phyloP scores from a whole-genome alignment of 2,797 vertebrate species.

The Crax fasciolata region DNA sequence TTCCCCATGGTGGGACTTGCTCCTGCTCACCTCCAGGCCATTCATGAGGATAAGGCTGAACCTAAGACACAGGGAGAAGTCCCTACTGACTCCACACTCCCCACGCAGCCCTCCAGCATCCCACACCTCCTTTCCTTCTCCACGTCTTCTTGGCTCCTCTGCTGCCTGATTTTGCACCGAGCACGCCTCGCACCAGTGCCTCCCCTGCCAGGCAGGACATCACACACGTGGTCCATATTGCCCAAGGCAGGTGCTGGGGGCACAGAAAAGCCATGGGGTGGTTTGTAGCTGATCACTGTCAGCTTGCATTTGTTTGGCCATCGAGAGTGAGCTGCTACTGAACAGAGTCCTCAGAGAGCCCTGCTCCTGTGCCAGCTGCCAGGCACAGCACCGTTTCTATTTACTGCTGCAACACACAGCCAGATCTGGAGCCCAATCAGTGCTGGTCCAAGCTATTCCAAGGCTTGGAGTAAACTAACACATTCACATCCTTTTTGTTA shows the following conservation, averaged over 20 bases:
- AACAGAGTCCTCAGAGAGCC: neutral
- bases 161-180: neutral
- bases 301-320: neutral
- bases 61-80: neutral
- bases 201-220: neutral
- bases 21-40: neutral
- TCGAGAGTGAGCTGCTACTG: neutral
- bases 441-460: neutral
- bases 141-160: neutral
- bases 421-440: neutral
- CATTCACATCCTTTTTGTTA: neutral
- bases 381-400: neutral
- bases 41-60: neutral
- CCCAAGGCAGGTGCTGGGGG: neutral
- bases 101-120: neutral
- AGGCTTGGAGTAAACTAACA: neutral
- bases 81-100: neutral
- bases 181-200: neutral
- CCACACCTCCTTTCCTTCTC: neutral
- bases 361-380: neutral
- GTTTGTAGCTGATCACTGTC: slow-evolving; percentile 14
- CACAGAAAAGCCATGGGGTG: neutral
- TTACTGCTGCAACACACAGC: neutral
- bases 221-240: neutral
- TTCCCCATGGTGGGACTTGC: rapidly evolving